Evolutionary conservation across 64 coral and sea anemone genomes (phyloP).

Genomic region (Dendrophyllia cribrosa): DNA sequence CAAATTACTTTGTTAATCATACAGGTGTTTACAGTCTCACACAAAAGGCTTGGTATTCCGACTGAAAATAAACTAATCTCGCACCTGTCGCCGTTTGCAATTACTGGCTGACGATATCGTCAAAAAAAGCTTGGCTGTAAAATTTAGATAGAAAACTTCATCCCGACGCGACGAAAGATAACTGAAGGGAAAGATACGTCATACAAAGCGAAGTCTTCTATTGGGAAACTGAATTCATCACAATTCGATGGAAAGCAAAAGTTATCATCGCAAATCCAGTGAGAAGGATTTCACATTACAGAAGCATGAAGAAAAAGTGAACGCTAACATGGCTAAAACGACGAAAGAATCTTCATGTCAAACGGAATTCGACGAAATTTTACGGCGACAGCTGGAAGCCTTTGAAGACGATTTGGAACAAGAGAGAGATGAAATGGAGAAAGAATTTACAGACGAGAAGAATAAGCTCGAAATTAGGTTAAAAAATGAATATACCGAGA

Average conservation of each 20-base stretch:
- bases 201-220: background rate
- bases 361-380: constrained; percentile 45
- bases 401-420: constrained; percentile 39
- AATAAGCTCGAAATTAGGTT: constrained; percentile 10
- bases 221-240: background rate
- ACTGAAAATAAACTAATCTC: constrained; percentile 8
- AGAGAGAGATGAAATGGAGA: constrained; percentile 26
- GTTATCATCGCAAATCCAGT: background rate
- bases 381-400: background rate
- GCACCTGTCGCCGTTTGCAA: constrained; percentile 14
- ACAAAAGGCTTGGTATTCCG: background rate
- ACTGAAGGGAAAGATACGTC: background rate
- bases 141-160: background rate
- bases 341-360: constrained; percentile 24
- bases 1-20: constrained; percentile 8
- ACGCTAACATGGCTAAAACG: no score
- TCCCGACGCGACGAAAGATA: background rate
- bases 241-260: constrained; percentile 4
- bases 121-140: background rate
- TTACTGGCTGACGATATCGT: background rate
- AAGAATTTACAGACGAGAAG: constrained; percentile 50
- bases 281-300: background rate
- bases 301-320: background rate
- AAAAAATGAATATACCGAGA: constrained; percentile 36
- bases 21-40: constrained; percentile 24